Conservation (phyloP, 1,140 invertebrate species). For the Agraylea sexmaculata region DNA sequence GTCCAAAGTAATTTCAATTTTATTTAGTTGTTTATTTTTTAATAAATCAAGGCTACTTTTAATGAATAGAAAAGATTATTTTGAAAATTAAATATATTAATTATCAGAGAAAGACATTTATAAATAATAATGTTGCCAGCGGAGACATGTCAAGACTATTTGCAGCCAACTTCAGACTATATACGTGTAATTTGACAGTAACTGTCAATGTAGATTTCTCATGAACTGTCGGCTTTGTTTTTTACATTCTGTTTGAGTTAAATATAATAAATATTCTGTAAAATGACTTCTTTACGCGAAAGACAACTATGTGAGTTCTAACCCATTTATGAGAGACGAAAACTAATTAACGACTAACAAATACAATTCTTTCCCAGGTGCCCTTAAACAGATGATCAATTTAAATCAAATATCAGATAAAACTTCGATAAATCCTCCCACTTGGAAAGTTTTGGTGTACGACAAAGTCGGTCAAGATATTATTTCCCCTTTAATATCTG, state of each 20-base stretch:
- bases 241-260: slow-evolving; percentile 4
- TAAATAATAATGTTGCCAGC: no score
- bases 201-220: no score
- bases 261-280: slow-evolving; percentile 18
- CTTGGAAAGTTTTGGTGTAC: slow-evolving; percentile 94
- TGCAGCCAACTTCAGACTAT: slow-evolving; percentile 9
- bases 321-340: slow-evolving; percentile 12
- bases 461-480: slow-evolving; percentile 96
- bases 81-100: no score
- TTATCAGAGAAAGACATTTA: no score
- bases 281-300: slow-evolving; percentile 56
- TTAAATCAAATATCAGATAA: slow-evolving; percentile 73
- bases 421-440: slow-evolving; percentile 64
- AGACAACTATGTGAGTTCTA: slow-evolving; percentile 55
- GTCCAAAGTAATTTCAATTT: no score
- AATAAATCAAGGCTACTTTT: no score
- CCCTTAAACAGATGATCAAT: slow-evolving; percentile 89
- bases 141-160: no score
- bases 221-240: no score
- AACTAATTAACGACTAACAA: no score
- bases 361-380: slow-evolving; percentile 42
- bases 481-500: slow-evolving; percentile 90
- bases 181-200: slow-evolving; percentile 21
- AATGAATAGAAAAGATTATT: no score
- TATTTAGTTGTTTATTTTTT: no score